Base-by-base conservation (phyloP, 2,888 invertebrate species). In the Adela reaumurella region DNA sequence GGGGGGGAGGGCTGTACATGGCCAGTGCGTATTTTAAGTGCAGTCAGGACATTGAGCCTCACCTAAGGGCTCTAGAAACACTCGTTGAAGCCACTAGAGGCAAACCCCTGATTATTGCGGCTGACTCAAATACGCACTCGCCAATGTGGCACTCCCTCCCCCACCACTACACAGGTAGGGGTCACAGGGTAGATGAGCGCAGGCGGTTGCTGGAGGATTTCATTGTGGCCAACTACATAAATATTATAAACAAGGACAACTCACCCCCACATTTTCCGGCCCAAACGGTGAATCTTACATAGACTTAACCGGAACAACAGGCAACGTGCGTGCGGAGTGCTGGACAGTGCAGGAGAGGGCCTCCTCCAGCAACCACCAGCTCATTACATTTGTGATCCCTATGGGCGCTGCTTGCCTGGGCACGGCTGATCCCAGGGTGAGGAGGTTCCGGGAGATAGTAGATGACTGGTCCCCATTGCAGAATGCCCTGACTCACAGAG, bases 101-200 rank as follows among this genome's bases (percentile, higher is more conserved):
- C n/a, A 35, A 14, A 8, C 14, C 11, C 8, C 35, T 50, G 10
- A 10, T 47, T 19, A 41, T 50, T 2, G 47, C 44, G 1, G 42
- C 35, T n/a, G 49, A 50, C 35, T 35, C 42, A 17, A 50, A 50
- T 45, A 29, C 50, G 4, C 50, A 50, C 42, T 50, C 50, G 11
- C 46, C 46, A 5, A 3, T 50, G 16, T 47, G 50, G 47, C 17
- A 41, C 46, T 46, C 43, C 8, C 3, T 2, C 1, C n/a, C 14
- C 18, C 29, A 28, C 3, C 47, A 47, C n/a, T 50, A 41, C 18
- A 6, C 19, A 2, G 50, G 50, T 2, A 29, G 50, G 1, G 50
- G 50, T 6, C 11, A 18, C 2, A 46, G 20, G 17, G 19, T 19
- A 3, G 44, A 43, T 2, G 17, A 43, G 17, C 17, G 49, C 3